These are phyloP conservation scores for Chirona hameri DNA, from an alignment of 2,888 invertebrate species.

Conservation along the genomic window DNA sequence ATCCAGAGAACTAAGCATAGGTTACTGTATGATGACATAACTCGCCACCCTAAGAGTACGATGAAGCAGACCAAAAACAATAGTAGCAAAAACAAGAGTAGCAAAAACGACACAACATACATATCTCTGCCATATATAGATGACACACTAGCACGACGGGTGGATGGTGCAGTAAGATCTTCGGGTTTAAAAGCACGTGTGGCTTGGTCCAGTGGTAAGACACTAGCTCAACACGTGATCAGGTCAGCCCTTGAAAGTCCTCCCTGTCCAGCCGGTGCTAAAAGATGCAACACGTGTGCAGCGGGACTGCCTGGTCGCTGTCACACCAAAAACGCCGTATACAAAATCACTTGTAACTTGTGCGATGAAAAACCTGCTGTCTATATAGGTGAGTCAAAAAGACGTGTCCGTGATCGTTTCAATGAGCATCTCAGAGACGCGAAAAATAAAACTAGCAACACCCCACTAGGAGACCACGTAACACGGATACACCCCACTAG, in stretches of 20 bases:
- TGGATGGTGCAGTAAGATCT: neutral
- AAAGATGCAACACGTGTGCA: too few species aligned
- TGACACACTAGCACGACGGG: neutral
- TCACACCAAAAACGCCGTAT: neutral
- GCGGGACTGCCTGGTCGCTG: too few species aligned
- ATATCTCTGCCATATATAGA: neutral
- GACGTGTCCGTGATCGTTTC: neutral
- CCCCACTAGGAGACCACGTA: too few species aligned
- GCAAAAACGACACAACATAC: too few species aligned
- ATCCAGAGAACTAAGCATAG: too few species aligned
- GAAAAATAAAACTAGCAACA: too few species aligned
- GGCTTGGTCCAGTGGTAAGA: neutral
- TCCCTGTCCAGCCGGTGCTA: too few species aligned
- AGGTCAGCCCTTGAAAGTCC: neutral
- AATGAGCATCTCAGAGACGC: neutral
- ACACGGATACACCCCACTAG: too few species aligned
- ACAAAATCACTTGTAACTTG: neutral
- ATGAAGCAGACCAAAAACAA: neutral
- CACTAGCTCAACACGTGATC: neutral
- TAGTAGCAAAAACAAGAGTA: neutral
- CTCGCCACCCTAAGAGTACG: neutral
- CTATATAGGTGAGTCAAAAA: neutral
- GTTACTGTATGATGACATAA: too few species aligned
- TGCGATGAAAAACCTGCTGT: neutral
- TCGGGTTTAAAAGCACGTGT: neutral